Base-by-base conservation (phyloP, 2,888 invertebrate species). In the Monopis laevigella region DNA sequence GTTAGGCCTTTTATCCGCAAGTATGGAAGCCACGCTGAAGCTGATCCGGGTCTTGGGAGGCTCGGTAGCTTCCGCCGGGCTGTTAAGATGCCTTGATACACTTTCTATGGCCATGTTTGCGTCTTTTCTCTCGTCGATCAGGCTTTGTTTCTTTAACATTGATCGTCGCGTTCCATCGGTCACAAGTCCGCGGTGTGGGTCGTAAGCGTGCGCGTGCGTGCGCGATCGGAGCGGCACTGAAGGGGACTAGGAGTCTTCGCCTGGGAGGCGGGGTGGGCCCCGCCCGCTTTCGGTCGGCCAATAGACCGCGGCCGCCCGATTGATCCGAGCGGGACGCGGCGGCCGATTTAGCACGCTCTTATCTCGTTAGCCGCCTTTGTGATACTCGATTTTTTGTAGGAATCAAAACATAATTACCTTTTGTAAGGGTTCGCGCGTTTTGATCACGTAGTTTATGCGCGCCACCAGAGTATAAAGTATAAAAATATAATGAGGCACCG, bases 11-110 rank as follows among this genome's bases (percentile, higher is more conserved):
- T 94, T 89, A 56, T 95, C 94, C 11, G 93, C 88, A 51, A 96
- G 74, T 49, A 94, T 84, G 1, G 94, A 92, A 4, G 94, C 93
- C 51, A 95, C 94, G 71, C 93, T 92, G 82, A 96, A 95, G 72
- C 88, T 89, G 58, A 89, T 86, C 54, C 88, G 81, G 46, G 85
- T 82, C 59, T 88, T 88, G 11, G 80, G 75, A 1, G 77, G 75
- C 44, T 77, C 85, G 68, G 74, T 85, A 48, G 84, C 85, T 62
- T 85, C 85, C 57, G 85, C 86, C 48, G 84, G 83, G 66, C 85
- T 83, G 72, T 85, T 83, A 51, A 84, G 84, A 72, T 85, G 85
- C 54, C 85, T 84, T 56, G 86, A 85, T 65, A 86, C 74, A 64
- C 82, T 85, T 75, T 86, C 84, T 82, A 86, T 84, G 83, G 86